These are phyloP conservation scores for Euura lappo DNA, from an alignment of 1,140 invertebrate genomes.

Conservation along the genomic window DNA sequence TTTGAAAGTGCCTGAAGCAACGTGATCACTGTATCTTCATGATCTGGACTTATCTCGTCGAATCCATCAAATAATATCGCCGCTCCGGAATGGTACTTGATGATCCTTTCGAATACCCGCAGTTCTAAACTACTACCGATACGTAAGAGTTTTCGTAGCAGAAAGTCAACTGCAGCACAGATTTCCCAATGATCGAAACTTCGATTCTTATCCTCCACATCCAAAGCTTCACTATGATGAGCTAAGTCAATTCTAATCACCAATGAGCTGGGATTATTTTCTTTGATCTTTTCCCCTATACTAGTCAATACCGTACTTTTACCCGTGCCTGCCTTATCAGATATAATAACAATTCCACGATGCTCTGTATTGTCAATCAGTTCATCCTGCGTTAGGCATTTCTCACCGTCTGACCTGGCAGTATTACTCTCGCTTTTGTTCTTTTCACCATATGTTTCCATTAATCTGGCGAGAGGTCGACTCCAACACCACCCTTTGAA, in stretches of 20 bases:
- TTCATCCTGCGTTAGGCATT: no score
- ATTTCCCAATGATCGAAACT: background rate
- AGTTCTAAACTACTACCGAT: background rate
- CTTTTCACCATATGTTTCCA: no score
- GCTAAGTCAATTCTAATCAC: conserved; percentile 19
- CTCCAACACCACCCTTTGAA: no score
- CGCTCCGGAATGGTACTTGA: background rate
- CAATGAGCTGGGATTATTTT: background rate
- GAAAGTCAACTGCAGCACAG: background rate
- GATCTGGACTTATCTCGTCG: conserved; percentile 19
- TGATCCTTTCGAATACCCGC: background rate
- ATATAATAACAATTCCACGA: background rate
- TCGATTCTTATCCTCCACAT: background rate
- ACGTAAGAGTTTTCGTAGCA: background rate
- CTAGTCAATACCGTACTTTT: background rate
- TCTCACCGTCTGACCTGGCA: no score
- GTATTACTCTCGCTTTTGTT: no score
- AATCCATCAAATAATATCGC: conserved; percentile 20
- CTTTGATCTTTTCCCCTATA: background rate
- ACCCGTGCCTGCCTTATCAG: conserved; percentile 8
- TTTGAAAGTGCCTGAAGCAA: conserved; percentile 15
- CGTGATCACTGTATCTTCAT: background rate
- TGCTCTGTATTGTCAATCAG: background rate
- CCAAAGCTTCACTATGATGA: background rate
- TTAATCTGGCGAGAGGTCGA: background rate